These are phyloP conservation scores for Caenorhabditis remanei DNA, from an alignment of 1,140 invertebrate species.

Conservation along the genomic window DNA sequence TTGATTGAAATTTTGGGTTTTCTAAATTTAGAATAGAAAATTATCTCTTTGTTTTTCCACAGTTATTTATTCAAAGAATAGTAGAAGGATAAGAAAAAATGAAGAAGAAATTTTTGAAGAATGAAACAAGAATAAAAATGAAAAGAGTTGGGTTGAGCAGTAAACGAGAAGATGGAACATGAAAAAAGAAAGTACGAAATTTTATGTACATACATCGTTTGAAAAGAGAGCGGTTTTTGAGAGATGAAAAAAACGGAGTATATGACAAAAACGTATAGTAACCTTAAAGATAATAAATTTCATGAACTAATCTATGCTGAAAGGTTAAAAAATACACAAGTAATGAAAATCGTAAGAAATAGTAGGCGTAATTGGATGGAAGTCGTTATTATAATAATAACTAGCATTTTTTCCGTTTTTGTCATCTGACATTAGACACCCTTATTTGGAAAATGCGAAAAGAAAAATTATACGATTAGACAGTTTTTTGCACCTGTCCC, in stretches of 20 bases:
- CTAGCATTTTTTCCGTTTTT: no score
- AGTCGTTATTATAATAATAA: no score
- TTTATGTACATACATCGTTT: slow-evolving; percentile 34
- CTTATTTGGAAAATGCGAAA: background rate
- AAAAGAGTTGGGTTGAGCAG: background rate
- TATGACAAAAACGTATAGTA: background rate
- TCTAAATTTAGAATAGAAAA: background rate
- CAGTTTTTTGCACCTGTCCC: slow-evolving; percentile 40
- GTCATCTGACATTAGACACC: no score
- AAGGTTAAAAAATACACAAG: background rate
- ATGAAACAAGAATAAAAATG: background rate
- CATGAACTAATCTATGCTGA: background rate
- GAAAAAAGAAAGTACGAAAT: slow-evolving; percentile 27
- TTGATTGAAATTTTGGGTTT: background rate
- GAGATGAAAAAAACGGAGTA: background rate
- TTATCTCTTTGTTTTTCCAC: background rate
- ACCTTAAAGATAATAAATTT: background rate
- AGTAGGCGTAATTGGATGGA: background rate
- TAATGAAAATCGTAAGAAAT: background rate
- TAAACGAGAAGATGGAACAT: background rate
- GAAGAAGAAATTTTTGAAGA: background rate
- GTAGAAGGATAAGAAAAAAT: background rate
- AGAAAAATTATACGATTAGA: background rate
- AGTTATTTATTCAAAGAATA: no score
- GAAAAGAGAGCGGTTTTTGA: background rate